Base-by-base conservation (phyloP, 2,797 vertebrate species). In the Acanthiza pusilla region DNA sequence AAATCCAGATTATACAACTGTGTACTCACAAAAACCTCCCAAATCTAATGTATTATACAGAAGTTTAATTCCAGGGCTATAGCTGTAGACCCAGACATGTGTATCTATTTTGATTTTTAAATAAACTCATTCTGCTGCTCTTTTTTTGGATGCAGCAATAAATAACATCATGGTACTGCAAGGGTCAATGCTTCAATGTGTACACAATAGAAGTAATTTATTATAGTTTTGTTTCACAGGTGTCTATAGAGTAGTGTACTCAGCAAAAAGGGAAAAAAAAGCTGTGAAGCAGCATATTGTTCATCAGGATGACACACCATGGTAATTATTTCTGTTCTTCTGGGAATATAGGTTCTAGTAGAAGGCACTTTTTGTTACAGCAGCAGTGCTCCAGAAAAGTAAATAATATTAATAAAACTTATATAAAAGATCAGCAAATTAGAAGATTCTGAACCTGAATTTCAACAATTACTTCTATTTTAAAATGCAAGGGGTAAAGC, bases 291-390 rank as follows among this genome's bases (percentile, higher is more conserved):
- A 90, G 80, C 68, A 85, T 65, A 87, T 43, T 11, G 23, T 94
- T 95, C 89, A 93, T 97, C 96, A 93, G 68, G 85, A 94, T 89
- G 95, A 95, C 93, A 93, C 45, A 77, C 51, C 26, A 42, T 2
- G 1, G 89, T 94, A 94, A 94, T 97, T 95, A 96, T 91, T 81
- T 92, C 38, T 78, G 66, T 70, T 92, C 94, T 95, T 88, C 62
- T 81, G 96, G 79, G 90, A 96, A 80, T 76, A 74, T 71, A 93
- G 85, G 40, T 94, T 89, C 81, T 75, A 93, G 85, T 61, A 86
- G 34, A 94, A 84, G 29, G 79, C 67, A 85, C 22, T 85, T 61
- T 93, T 71, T 95, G 78, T 88, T 85, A 94, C 51, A 89, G 63
- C 72, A 90, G 65, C 67, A 83, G 57, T 1, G 2, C 32, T 93